Evolutionary conservation across 1,140 invertebrate genomes (phyloP).

Genomic region (Caenorhabditis inopinata): DNA sequence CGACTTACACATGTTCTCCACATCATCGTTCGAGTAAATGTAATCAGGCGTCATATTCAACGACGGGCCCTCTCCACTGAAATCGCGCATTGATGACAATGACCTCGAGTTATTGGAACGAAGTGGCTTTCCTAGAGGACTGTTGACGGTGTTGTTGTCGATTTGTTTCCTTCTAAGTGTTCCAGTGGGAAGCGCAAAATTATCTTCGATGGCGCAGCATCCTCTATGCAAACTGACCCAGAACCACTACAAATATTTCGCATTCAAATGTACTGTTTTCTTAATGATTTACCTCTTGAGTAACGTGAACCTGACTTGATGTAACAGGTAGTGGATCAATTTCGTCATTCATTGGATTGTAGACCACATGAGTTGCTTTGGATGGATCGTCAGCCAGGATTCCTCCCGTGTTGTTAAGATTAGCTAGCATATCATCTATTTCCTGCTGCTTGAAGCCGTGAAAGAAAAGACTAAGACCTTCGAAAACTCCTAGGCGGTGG

Average conservation of each 20-base stretch:
- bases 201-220: slow-evolving; percentile 81
- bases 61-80: neutral
- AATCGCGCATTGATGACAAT: slow-evolving; percentile 17
- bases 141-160: slow-evolving; percentile 11
- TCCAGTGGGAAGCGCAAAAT: slow-evolving; percentile 72
- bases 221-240: slow-evolving; percentile 94
- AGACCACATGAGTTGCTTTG: slow-evolving; percentile 41
- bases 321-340: slow-evolving; percentile 29
- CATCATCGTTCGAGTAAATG: slow-evolving; percentile 45
- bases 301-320: slow-evolving; percentile 52
- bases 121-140: slow-evolving; percentile 38
- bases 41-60: slow-evolving; percentile 39
- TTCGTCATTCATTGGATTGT: slow-evolving; percentile 20
- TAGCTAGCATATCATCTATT: slow-evolving; percentile 78
- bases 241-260: slow-evolving; percentile 87
- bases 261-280: too few relatives aligned
- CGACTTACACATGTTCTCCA: slow-evolving; percentile 41
- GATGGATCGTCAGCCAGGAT: neutral
- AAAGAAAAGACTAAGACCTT: slow-evolving; percentile 81
- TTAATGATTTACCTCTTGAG: slow-evolving; percentile 51
- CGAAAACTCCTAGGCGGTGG: slow-evolving; percentile 82
- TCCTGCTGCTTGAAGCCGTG: slow-evolving; percentile 84
- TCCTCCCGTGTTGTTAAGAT: slow-evolving; percentile 15
- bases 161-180: slow-evolving; percentile 9
- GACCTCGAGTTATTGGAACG: neutral